Evolutionary conservation across 2,888 invertebrate genomes (phyloP).

Genomic region (Himalopsyche tibetana): DNA sequence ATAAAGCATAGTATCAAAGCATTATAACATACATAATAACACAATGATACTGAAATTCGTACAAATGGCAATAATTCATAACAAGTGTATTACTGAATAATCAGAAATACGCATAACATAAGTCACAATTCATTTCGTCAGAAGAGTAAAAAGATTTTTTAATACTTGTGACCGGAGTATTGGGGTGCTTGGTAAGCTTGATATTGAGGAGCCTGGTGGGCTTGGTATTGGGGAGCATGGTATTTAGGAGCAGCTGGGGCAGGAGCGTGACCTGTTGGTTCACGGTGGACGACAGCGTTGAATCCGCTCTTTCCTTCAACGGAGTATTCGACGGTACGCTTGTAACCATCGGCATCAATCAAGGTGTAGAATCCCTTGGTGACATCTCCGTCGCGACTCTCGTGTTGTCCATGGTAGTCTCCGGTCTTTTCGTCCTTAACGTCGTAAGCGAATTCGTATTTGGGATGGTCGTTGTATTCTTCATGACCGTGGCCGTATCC

Average conservation of each 20-base stretch:
- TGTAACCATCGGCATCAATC: constrained; percentile 77
- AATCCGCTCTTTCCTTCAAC: constrained; percentile 75
- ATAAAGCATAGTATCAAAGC: too few species aligned
- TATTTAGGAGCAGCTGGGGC: constrained; percentile 67
- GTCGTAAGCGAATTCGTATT: constrained; percentile 79
- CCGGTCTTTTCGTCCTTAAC: constrained; percentile 78
- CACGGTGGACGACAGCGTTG: constrained; percentile 75
- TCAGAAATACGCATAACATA: too few species aligned
- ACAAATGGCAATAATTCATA: too few species aligned
- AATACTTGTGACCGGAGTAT: background rate
- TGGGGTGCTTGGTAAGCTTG: constrained; percentile 66
- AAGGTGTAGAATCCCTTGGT: constrained; percentile 78
- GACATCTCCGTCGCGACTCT: constrained; percentile 77
- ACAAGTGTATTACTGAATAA: too few species aligned
- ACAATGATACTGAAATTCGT: too few species aligned
- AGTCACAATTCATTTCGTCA: too few species aligned
- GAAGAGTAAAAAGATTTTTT: too few species aligned
- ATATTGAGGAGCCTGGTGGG: constrained; percentile 62
- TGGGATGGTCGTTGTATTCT: constrained; percentile 72
- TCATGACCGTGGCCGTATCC: constrained; percentile 28
- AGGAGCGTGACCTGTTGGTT: constrained; percentile 64
- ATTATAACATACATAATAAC: too few species aligned
- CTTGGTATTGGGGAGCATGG: constrained; percentile 65
- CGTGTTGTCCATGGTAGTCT: constrained; percentile 78
- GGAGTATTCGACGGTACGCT: constrained; percentile 77